A percentile compares a stretch with the other conserved stretches of the same genome.
Evolutionary conservation across 2,113 vertebrate species (phyloP).

Genomic region (Numenius arquata): DNA sequence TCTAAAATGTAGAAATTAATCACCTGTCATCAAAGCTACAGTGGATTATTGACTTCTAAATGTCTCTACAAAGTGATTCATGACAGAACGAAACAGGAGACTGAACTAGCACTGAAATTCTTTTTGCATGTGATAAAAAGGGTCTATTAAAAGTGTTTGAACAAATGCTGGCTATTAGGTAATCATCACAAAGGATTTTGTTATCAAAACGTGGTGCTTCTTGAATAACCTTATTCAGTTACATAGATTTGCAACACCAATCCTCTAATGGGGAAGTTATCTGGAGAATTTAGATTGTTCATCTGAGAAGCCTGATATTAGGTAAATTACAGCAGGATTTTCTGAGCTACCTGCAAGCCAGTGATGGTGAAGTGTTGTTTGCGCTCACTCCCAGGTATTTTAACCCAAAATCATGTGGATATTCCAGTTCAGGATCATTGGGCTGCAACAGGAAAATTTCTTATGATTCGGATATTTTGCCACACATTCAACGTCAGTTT

Average conservation of each 20-base stretch:
- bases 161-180: slow-evolving; percentile 79
- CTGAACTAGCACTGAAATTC: slow-evolving; percentile 78
- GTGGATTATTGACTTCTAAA: slow-evolving; percentile 87
- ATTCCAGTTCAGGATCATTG: background rate
- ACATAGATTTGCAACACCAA: slow-evolving; percentile 38
- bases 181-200: slow-evolving; percentile 80
- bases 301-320: slow-evolving; percentile 59
- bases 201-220: slow-evolving; percentile 73
- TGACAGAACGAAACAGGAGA: slow-evolving; percentile 82
- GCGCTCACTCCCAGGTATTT: background rate
- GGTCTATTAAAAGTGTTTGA: slow-evolving; percentile 79
- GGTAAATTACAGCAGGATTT: slow-evolving; percentile 20
- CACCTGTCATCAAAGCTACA: slow-evolving; percentile 85
- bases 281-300: slow-evolving; percentile 66
- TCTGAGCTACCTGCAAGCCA: background rate
- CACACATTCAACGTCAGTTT: background rate
- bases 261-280: slow-evolving; percentile 58
- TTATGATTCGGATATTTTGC: background rate
- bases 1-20: slow-evolving; percentile 88
- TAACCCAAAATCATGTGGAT: background rate
- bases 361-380: background rate
- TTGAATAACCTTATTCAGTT: slow-evolving; percentile 71
- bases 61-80: slow-evolving; percentile 85
- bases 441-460: background rate
- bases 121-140: slow-evolving; percentile 80